Evolutionary conservation across 2,113 vertebrate genomes (phyloP), one percentile per base, ranked within the genome.

Genomic region (Cottus gobio): DNA sequence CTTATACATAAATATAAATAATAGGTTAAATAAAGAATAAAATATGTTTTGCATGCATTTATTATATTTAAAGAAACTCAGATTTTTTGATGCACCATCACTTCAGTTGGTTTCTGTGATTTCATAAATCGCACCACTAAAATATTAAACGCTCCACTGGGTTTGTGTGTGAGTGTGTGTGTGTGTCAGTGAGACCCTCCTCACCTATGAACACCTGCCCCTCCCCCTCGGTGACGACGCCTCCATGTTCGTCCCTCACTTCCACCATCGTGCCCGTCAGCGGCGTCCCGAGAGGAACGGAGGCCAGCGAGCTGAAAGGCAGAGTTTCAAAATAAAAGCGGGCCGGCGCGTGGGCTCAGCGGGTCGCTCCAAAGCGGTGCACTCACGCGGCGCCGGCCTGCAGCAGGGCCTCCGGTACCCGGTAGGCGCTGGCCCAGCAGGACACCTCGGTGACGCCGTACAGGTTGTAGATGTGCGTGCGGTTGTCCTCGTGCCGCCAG

Each of bases 381-480:
- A 84, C 94, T 93, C 70, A 95, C 94, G 0, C 24, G 63, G 54
- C n/a, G n/a, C 50, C 50, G 3, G 82, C 57, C 52, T 56, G 70
- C 75, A 91, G 85, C 90, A 94, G 87, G 80, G 83, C 39, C 80
- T 96, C 94, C 56, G 97, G 96, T 80, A 99, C 90, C 89, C 77
- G 92, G 86, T 96, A 96, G 70, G 90, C 96, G 67, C 93, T 96
- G 9, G 97, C 97, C 98, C 98, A 99, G 90, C 98, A 97, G 77
- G 98, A 99, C 46, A 99, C 98, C 82, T 99, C 98, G 4, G 98
- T 99, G 79, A 97, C 94, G 42, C 98, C 98, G 39, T 99, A 99
- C 50, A 99, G 85, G 90, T 99, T 99, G 91, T 95, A 99, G 81
- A 99, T 91, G 3, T 82, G 82, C 5, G 98, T 99, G 89, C 86